phyloP scores from a whole-genome alignment of 2,797 vertebrate genomes.

The Phrynocephalus guinanensis region DNA sequence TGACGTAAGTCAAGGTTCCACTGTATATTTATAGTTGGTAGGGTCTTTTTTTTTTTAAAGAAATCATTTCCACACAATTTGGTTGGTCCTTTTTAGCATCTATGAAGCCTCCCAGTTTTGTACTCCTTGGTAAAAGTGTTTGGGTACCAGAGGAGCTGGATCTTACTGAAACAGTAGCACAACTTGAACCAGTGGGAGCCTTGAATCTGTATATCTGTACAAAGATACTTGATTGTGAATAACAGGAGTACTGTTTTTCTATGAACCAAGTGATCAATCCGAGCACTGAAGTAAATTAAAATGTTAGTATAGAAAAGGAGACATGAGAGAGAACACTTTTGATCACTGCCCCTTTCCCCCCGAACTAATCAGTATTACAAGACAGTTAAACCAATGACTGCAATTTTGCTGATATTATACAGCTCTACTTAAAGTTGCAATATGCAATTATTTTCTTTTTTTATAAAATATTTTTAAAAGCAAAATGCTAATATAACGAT shows the following conservation, averaged over 20 bases:
- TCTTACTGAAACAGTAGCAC: constrained; percentile 58
- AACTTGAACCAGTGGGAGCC: constrained; percentile 77
- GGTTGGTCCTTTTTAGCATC: constrained; percentile 28
- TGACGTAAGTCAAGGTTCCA: no score
- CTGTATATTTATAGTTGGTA: constrained; percentile 66
- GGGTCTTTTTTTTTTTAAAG: constrained; percentile 62
- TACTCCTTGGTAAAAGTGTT: constrained; percentile 58
- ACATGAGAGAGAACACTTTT: constrained; percentile 73
- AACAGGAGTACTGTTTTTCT: constrained; percentile 76
- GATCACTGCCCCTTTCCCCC: constrained; percentile 67
- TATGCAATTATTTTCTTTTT: constrained; percentile 71
- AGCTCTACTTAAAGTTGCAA: constrained; percentile 72
- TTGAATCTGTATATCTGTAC: constrained; percentile 79
- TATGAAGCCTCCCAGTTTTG: constrained; percentile 38
- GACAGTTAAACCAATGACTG: constrained; percentile 76
- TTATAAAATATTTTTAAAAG: constrained; percentile 48
- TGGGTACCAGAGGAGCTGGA: constrained; percentile 55
- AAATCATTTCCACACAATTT: constrained; percentile 16
- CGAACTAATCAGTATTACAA: constrained; percentile 75
- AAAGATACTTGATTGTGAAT: constrained; percentile 82
- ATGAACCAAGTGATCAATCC: constrained; percentile 73
- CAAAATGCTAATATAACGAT: constrained; percentile 69
- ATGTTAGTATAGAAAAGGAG: constrained; percentile 72
- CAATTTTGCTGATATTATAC: constrained; percentile 67
- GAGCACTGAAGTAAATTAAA: constrained; percentile 71